phyloP scores from a whole-genome alignment of 2,113 vertebrate genomes.

The Patagioenas fasciata region DNA sequence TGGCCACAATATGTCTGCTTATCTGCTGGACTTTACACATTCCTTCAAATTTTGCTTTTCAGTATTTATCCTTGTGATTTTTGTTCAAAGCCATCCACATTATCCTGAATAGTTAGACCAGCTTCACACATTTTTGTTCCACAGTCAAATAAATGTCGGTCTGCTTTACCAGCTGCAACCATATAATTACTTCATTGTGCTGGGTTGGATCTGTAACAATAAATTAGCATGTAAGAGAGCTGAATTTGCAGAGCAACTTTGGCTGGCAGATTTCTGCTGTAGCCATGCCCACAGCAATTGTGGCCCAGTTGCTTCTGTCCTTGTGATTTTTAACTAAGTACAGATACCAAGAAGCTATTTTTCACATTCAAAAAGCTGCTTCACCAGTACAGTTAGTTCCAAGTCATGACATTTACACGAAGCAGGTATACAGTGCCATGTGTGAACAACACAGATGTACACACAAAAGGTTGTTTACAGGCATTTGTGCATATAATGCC shows the following conservation, averaged over 20 bases:
- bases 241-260: not conserved
- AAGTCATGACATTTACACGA: not conserved
- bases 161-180: conserved; percentile 34
- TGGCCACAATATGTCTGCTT: not conserved
- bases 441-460: not conserved
- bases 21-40: not conserved
- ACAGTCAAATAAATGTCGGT: not conserved
- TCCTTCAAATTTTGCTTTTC: not conserved
- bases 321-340: not conserved
- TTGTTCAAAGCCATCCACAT: not conserved
- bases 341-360: not conserved
- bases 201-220: not conserved
- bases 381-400: not conserved
- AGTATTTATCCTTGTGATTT: not conserved
- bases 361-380: not conserved
- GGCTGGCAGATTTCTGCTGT: not conserved
- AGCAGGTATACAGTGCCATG: not conserved
- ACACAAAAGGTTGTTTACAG: not conserved
- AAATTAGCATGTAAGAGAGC: not conserved
- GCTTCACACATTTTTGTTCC: not conserved
- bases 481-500: not conserved
- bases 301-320: not conserved
- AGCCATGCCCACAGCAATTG: not conserved
- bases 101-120: not conserved
- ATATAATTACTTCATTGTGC: not conserved